Base-by-base conservation (phyloP, 2,888 invertebrate genomes). In the Meta bourneti region DNA sequence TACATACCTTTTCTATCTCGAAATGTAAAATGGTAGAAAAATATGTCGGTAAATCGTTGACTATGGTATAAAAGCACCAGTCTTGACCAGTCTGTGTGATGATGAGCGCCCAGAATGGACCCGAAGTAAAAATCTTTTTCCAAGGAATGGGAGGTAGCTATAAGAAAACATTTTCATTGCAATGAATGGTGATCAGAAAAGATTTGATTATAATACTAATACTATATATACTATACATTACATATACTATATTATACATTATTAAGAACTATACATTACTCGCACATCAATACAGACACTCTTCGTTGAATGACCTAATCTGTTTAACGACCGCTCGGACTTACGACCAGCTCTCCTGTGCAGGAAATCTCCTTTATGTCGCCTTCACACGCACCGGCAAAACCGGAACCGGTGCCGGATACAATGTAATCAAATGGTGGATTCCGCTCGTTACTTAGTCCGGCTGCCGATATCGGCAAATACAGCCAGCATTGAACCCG, bases 61-160 rank as follows among this genome's bases (percentile, higher is more conserved):
- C 96, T 93, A 98, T 95, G 0, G 98, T 98, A 94, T 98, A 98
- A 95, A 98, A 98, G 7, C 98, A 98, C 98, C 98, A 98, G 95
- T 98, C 98, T 94, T 98, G 98, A 52, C 97, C 97, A 95, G 98
- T 97, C 95, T 98, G 98, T 0, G 98, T 97, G 84, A 96, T 96
- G 0, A 97, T 96, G 61, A 98, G 97, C 0, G 98, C 97, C 97
- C 97, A 98, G 16, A 98, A 97, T 0, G 98, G 97, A 84, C 96
- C 95, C 0, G 98, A 98, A 0, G 96, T 96, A 81, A 97, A 95
- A 94, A 98, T 97, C 5, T 96, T 95, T 88, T 95, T 96, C 98
- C 98, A 98, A 0, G 98, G 98, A 94, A 98, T 97, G 0, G 97
- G 97, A 19, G 95, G 94, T 16, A 97, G 96, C 97, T 97, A 95